Percentiles rank a stretch among this genome's conserved stretches.
Evolutionary conservation across 2,888 invertebrate genomes (phyloP).

Genomic region (Tridacna crocea): DNA sequence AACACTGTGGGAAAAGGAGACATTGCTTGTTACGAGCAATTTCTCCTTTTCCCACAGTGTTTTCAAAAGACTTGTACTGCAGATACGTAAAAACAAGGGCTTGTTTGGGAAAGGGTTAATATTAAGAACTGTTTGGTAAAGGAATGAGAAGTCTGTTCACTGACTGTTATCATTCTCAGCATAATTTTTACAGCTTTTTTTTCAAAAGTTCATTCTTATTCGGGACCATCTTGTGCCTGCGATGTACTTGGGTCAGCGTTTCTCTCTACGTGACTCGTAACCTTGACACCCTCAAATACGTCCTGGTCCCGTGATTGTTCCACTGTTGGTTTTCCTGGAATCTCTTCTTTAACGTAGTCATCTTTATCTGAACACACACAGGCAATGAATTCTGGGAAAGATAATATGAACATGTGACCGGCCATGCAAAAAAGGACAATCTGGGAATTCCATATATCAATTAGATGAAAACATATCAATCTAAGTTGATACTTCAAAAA

Average conservation of each 20-base stretch:
- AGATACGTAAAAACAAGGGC: too few relatives aligned
- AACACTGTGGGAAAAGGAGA: too few relatives aligned
- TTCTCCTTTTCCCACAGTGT: too few relatives aligned
- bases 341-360: conserved; percentile 32
- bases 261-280: conserved; percentile 21
- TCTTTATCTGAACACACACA: conserved; percentile 71
- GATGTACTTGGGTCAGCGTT: conserved; percentile 49
- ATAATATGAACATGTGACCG: not conserved
- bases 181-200: not conserved
- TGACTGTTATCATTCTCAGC: not conserved
- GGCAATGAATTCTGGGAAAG: conserved; percentile 70
- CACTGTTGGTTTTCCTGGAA: conserved; percentile 11
- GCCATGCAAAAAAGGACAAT: too few relatives aligned
- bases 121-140: too few relatives aligned
- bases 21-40: too few relatives aligned
- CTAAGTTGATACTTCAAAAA: too few relatives aligned
- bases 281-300: conserved; percentile 19
- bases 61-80: too few relatives aligned
- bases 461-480: too few relatives aligned
- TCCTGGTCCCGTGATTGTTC: conserved; percentile 9
- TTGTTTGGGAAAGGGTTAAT: too few relatives aligned
- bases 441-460: too few relatives aligned
- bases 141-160: not conserved
- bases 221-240: conserved; percentile 41
- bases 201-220: conserved; percentile 16